Evolutionary conservation across 1,140 invertebrate species (phyloP), one percentile per base, ranked within the genome.

Genomic region (Streblospio benedicti): DNA sequence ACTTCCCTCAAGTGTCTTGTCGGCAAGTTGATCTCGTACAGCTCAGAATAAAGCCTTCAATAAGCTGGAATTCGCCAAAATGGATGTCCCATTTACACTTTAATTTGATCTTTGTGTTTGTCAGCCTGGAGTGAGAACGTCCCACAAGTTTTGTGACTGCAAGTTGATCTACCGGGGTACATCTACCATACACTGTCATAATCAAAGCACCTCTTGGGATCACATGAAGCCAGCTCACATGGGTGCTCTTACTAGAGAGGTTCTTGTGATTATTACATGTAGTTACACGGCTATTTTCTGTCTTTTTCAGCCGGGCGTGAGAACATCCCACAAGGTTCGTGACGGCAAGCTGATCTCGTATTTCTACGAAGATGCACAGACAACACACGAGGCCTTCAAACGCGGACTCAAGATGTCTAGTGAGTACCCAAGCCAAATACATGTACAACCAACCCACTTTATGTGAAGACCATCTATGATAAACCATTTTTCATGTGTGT

Each of bases 331-430:
- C 72, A 90, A 93, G 76, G 91, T 88, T 79, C 91, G 91, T 79
- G 89, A 94, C 71, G 91, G 91, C 49, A 88, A 90, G 74, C 91
- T 88, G 71, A 76, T 93, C 35, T 86, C 85, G 67, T 91, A 86
- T 74, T 79, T 93, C 41, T 86, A 87, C 73, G 89, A 93, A 65
- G 93, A 96, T 76, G 86, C 89, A 20, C 83, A 81, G 64, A 98
- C 94, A 2, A 76, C 97, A 0, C 93, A 93, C 73, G 91, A 97
- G 63, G 85, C 86, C 50, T 94, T 97, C 78, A 85, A 89, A 64
- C 83, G 87, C 77, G 94, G 94, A 66, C 87, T 91, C 63, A 89
- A 90, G 81, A 86, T 92, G 74, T 94, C 92, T 70, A 93, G 90
- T 91, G 78, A 86, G 85, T 85, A 57, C n/a, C n/a, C n/a, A n/a